Conservation (phyloP, 2,113 vertebrate species). For the Sinocyclocheilus maitianheensis region DNA sequence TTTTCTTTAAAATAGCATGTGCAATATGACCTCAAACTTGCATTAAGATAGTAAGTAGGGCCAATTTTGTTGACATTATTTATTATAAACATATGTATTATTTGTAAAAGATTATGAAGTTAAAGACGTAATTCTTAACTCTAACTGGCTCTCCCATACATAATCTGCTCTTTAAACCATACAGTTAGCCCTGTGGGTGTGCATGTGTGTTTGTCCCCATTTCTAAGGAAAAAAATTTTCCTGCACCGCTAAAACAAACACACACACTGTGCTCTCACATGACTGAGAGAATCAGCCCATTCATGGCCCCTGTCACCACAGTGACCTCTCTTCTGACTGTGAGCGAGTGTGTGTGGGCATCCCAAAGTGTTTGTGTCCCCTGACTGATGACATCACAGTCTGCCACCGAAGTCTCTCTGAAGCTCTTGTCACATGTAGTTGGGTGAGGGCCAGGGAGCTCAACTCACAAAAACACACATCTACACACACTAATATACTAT, state of each 20-base stretch:
- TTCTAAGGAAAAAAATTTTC: conserved; percentile 34
- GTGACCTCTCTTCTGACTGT: conserved; percentile 45
- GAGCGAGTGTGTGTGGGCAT: conserved; percentile 38
- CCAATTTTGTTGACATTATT: background rate
- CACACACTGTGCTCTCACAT: conserved; percentile 38
- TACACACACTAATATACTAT: conserved; percentile 35
- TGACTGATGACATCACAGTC: conserved; percentile 52
- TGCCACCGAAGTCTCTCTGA: conserved; percentile 31
- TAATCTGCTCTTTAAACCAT: background rate
- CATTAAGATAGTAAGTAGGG: background rate
- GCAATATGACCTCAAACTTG: background rate
- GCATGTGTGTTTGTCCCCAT: background rate
- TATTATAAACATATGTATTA: background rate
- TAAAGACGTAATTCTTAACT: background rate
- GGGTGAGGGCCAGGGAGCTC: conserved; percentile 35
- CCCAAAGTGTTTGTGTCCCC: conserved; percentile 43
- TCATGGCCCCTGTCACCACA: conserved; percentile 45
- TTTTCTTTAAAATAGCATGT: background rate
- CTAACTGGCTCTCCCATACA: background rate
- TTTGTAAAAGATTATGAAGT: background rate
- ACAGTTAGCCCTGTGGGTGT: conserved; percentile 4
- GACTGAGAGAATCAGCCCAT: conserved; percentile 49
- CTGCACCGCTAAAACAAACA: conserved; percentile 12
- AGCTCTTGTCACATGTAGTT: conserved; percentile 48
- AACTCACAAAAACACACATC: conserved; percentile 6